phyloP scores from a whole-genome alignment of 2,113 vertebrate genomes.

The Pelecanus crispus region DNA sequence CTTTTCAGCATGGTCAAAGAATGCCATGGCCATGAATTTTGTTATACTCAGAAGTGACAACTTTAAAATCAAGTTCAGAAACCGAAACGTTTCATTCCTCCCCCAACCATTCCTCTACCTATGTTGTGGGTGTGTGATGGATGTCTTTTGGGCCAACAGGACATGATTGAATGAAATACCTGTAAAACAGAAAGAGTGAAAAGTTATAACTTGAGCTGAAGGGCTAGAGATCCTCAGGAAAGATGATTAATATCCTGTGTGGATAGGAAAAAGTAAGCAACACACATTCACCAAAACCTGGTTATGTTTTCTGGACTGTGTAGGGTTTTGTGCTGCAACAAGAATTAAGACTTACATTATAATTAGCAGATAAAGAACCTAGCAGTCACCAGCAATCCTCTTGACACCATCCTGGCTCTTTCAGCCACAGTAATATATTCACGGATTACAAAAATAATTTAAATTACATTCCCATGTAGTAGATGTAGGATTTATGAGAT shows the following conservation, averaged over 20 bases:
- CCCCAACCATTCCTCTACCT: neutral
- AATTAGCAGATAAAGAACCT: neutral
- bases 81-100: neutral
- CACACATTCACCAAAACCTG: neutral
- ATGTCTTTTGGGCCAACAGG: neutral
- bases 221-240: neutral
- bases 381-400: neutral
- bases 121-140: neutral
- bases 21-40: neutral
- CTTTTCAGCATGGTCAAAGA: neutral
- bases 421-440: neutral
- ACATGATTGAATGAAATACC: neutral
- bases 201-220: neutral
- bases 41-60: neutral
- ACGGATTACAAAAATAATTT: neutral
- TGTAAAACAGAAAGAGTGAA: neutral
- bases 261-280: neutral
- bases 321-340: neutral
- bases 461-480: neutral
- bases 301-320: neutral
- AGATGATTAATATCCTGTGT: neutral
- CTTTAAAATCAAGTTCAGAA: neutral
- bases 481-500: neutral
- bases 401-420: rapidly evolving
- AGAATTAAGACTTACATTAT: neutral